Evolutionary conservation across 1,140 invertebrate species (phyloP), one percentile per base, ranked within the genome.

Genomic region (Drosophila ercepeae): DNA sequence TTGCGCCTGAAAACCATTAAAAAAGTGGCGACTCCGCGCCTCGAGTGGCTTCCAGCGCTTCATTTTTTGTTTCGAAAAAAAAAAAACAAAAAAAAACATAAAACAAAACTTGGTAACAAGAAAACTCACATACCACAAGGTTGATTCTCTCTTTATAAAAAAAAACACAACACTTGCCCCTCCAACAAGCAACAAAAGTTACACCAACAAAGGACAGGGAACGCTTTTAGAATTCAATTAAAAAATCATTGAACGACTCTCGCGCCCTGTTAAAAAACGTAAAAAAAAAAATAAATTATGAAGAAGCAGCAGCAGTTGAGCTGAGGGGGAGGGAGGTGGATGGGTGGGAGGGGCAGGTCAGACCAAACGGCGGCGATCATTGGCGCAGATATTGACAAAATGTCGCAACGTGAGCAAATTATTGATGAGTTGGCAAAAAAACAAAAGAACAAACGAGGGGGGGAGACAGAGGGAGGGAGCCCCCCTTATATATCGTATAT

Each of bases 181-280:
- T 46, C 63, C 48, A 18, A 14, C n/a, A 5, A 3, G 16, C 14
- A 50, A 53, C 72, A 75, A 75, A 27, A 63, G 61, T 29, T 53
- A 32, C 60, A 82, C 69, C 60, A 82, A 76, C 48, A 51, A 69
- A 70, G 77, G 67, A 86, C 63, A 61, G 73, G 77, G 65, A 88
- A 88, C 83, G 78, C 72, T 88, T 89, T 88, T 88, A 83, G 83
- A 88, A 88, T 88, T 88, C 83, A 88, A 88, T 88, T 88, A 88
- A 88, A 88, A 88, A 67, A 83, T 83, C 83, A 88, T 88, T 88
- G 84, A 78, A 63, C 78, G 42, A 69, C 55, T 58, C 74, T 78
- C 74, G 79, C 67, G 54, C 61, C 67, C 67, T 71, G 27, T 25
- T 74, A 14, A 53, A 48, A 32, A 19, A 55, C 36, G 19, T 7